phyloP scores from a whole-genome alignment of 1,140 invertebrate genomes.

The Hylaeus anthracinus region DNA sequence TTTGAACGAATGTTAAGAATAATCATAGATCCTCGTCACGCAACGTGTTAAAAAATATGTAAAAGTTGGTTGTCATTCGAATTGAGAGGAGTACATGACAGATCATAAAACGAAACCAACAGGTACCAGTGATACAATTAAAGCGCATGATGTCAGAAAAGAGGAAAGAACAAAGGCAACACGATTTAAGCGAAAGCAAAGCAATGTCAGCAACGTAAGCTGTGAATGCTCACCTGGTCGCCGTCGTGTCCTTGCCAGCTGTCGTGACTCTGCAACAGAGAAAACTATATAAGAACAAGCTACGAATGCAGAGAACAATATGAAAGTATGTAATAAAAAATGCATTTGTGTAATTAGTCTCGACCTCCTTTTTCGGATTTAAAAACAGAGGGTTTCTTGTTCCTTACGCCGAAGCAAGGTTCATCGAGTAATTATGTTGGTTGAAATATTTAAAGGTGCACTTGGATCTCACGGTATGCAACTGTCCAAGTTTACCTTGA shows the following conservation, averaged over 20 bases:
- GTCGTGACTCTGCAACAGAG: constrained; percentile 82
- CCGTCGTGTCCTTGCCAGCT: constrained; percentile 84
- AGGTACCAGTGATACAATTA: background rate
- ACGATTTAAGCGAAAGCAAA: constrained; percentile 37
- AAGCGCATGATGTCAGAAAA: constrained; percentile 8
- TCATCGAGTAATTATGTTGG: no score
- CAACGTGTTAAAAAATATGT: no score
- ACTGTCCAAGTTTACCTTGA: no score
- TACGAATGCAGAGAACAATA: background rate
- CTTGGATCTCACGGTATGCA: no score
- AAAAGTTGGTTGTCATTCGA: background rate
- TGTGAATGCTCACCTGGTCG: constrained; percentile 81
- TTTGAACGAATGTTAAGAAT: no score
- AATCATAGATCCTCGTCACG: no score
- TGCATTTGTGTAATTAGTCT: background rate
- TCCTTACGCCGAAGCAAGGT: background rate
- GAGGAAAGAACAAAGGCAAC: constrained; percentile 13
- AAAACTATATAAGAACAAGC: background rate
- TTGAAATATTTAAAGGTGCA: no score
- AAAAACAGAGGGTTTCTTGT: background rate
- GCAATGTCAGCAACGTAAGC: constrained; percentile 25
- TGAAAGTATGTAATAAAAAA: background rate
- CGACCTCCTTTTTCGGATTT: no score
- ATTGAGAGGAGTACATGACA: background rate
- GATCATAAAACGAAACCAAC: no score